A percentile compares a stretch with the other conserved stretches of the same genome.
Conservation (phyloP, 2,797 vertebrate genomes). For the Pempheris klunzingeri region DNA sequence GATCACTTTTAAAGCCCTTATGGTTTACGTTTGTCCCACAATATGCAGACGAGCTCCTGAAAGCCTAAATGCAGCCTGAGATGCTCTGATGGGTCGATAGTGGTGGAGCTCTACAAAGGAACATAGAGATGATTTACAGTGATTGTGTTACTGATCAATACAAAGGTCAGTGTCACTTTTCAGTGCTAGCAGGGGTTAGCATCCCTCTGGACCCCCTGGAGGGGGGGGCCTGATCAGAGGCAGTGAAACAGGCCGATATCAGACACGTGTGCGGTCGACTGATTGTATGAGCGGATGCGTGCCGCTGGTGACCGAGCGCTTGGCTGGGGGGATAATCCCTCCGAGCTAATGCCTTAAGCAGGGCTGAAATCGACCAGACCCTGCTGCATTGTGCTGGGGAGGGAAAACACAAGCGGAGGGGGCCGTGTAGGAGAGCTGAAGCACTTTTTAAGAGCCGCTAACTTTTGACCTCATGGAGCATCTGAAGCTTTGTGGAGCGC, state of each 20-base stretch:
- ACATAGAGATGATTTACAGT: background rate
- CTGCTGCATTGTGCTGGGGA: constrained; percentile 50
- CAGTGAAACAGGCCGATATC: constrained; percentile 50
- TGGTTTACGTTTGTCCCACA: too few relatives aligned
- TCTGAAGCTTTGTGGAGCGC: background rate
- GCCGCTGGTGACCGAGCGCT: constrained; percentile 45
- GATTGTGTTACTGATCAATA: background rate
- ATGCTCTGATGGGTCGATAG: too few relatives aligned
- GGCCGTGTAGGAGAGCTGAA: background rate
- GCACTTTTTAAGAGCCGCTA: background rate
- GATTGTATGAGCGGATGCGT: constrained; percentile 65
- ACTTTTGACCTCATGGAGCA: background rate
- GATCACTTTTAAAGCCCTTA: too few relatives aligned
- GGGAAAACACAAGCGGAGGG: constrained; percentile 17
- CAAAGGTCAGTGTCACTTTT: constrained; percentile 40
- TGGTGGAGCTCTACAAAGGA: background rate
- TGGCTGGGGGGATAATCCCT: constrained; percentile 75
- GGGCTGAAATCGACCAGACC: constrained; percentile 62
- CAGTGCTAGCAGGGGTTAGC: constrained; percentile 14
- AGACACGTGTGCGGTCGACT: constrained; percentile 58
- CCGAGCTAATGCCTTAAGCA: constrained; percentile 73
- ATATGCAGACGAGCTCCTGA: too few relatives aligned
- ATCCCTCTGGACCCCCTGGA: constrained; percentile 7
- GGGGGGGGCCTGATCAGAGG: constrained; percentile 14
- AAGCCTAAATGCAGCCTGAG: too few relatives aligned